Evolutionary conservation across 2,797 vertebrate genomes (phyloP).

Genomic region (Melanotaenia trifasciata): DNA sequence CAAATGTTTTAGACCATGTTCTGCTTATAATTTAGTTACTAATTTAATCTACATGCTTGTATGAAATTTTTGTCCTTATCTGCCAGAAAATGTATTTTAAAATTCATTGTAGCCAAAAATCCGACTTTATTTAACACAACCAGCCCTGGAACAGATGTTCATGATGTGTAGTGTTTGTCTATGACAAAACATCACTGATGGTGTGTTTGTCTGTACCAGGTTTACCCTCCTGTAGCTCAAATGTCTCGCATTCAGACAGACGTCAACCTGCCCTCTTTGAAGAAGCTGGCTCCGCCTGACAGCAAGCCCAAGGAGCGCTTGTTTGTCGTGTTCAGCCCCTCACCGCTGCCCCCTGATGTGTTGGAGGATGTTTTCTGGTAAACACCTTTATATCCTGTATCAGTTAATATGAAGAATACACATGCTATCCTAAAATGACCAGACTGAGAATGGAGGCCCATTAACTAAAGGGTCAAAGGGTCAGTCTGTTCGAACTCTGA

Average conservation of each 20-base stretch:
- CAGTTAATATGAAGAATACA: background rate
- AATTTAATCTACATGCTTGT: no score
- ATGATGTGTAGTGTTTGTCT: background rate
- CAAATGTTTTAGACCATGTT: no score
- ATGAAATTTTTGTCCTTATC: no score
- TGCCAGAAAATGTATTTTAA: no score
- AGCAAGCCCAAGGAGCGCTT: constrained; percentile 91
- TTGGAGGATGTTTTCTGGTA: constrained; percentile 97
- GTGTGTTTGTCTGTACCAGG: constrained; percentile 45
- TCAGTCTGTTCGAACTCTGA: background rate
- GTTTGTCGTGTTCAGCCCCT: constrained; percentile 94
- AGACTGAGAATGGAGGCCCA: constrained; percentile 4
- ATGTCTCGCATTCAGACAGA: constrained; percentile 90
- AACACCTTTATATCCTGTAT: constrained; percentile 20
- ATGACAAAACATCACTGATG: background rate
- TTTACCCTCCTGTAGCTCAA: constrained; percentile 60
- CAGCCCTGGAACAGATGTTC: background rate
- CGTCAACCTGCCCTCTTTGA: constrained; percentile 87
- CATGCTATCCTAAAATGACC: background rate
- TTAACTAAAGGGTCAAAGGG: constrained; percentile 1
- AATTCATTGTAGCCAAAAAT: background rate
- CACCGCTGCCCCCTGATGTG: constrained; percentile 88
- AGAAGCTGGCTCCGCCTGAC: constrained; percentile 90
- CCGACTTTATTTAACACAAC: background rate
- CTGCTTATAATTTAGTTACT: no score